Evolutionary conservation across 2,888 invertebrate genomes (phyloP).

Genomic region (Resseliella maxima): DNA sequence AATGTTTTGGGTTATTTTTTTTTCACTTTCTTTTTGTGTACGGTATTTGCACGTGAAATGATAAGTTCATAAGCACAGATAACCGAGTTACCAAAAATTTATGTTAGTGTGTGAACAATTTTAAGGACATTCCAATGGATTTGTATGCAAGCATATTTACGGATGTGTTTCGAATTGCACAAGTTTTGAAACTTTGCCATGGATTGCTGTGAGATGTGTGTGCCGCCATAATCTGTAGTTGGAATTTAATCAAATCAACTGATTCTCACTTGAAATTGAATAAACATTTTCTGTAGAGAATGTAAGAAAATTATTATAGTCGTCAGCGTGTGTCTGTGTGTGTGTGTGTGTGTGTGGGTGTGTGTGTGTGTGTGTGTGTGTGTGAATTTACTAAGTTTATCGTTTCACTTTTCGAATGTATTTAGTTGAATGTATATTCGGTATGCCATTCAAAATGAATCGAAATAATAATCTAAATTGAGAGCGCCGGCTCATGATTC

Average conservation of each 20-base stretch:
- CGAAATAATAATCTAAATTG: conserved; percentile 34
- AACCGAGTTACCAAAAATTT: background rate
- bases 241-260: conserved; percentile 10
- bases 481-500: background rate
- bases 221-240: background rate
- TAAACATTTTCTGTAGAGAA: conserved; percentile 53
- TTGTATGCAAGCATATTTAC: background rate
- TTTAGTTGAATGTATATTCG: background rate
- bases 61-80: background rate
- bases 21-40: background rate
- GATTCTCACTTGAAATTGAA: conserved; percentile 44
- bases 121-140: background rate
- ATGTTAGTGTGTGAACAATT: background rate
- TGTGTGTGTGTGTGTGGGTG: too few species aligned
- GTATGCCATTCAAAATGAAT: conserved; percentile 19
- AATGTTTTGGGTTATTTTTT: background rate
- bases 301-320: conserved; percentile 53
- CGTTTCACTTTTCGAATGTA: background rate
- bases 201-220: background rate
- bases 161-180: background rate
- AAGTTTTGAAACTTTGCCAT: background rate
- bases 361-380: too few species aligned
- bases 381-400: conserved; percentile 9
- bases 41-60: background rate
- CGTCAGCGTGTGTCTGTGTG: too few species aligned